Base-by-base conservation (phyloP, 2,888 invertebrate genomes). In the Hydrotaea diabolus region DNA sequence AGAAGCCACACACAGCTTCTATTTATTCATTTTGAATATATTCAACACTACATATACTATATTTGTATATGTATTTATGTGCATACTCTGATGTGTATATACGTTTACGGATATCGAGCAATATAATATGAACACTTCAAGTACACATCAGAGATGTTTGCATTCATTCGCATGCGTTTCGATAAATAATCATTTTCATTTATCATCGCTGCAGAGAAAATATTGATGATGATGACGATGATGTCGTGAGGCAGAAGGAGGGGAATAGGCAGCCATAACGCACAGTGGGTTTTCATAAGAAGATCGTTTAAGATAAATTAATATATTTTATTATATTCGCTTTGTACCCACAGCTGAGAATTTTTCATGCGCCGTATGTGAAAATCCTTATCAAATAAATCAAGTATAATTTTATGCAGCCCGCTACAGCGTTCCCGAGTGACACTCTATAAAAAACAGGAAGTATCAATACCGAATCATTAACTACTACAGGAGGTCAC, bases 161-260 rank as follows among this genome's bases (percentile, higher is more conserved):
- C 59, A 59, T 59, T 80, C 59, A 59, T 59, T 80, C 62, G 49
- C 53, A 80, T 62, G 31, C 21, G 19, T 59, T 75, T 36, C 69
- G 71, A 80, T 75, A 71, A 71, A 80, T 80, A 59, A 49, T 80
- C 57, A 62, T 75, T 71, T 75, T 71, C 53, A 66, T 76, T 64
- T 76, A 64, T 77, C 76, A 77, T 55, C 39, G 21, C 55, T 77
- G 66, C 39, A 66, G 23, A 13, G 59, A 59, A 59, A 26, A 59
- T 81, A 55, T 72, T 77, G 71, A 62, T 55, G 55, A 55, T 1
- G 23, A 13, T 26, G 64, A n/a, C n/a, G n/a, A n/a, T n/a, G n/a
- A n/a, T n/a, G n/a, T n/a, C n/a, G n/a, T n/a, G n/a, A n/a, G n/a
- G n/a, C n/a, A 80, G 39, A 75, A 21, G 73, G 31, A 31, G 31